Evolutionary conservation across 30 jellyfish, hydroid and myxozoan species (phyloP).

Genomic region (Chironex yamaguchii): DNA sequence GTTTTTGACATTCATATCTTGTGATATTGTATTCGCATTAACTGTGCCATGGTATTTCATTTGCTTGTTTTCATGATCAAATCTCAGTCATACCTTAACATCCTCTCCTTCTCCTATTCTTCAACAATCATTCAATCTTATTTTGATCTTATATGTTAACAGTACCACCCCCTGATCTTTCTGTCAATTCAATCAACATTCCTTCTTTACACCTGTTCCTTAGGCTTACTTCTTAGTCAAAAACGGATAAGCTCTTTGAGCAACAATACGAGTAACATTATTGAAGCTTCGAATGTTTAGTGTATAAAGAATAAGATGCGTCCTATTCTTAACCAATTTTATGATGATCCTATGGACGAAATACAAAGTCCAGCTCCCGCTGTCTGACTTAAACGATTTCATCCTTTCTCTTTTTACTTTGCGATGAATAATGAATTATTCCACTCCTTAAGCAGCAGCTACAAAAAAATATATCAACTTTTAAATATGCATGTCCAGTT

Average conservation of each 20-base stretch:
- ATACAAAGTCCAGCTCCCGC: not conserved
- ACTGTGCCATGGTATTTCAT: too few relatives aligned
- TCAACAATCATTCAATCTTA: too few relatives aligned
- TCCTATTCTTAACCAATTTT: not conserved
- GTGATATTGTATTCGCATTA: too few relatives aligned
- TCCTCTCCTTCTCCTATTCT: too few relatives aligned
- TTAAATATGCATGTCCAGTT: not conserved
- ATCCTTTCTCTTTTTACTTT: constrained; percentile 44
- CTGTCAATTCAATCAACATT: not conserved
- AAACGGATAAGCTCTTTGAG: too few relatives aligned
- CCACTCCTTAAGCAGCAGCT: not conserved
- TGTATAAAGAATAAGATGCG: not conserved
- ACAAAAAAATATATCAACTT: not conserved
- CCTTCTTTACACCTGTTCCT: not conserved
- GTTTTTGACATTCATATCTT: too few relatives aligned
- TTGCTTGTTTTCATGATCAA: too few relatives aligned
- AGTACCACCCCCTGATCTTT: not conserved
- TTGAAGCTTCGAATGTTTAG: too few relatives aligned
- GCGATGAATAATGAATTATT: constrained; percentile 64
- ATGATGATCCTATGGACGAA: not conserved
- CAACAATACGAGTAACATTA: not conserved
- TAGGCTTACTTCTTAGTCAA: not conserved
- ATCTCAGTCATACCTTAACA: too few relatives aligned
- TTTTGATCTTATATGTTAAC: too few relatives aligned
- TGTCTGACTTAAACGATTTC: not conserved